Conservation (phyloP, 2,797 vertebrate genomes). For the Artibeus jamaicensis region DNA sequence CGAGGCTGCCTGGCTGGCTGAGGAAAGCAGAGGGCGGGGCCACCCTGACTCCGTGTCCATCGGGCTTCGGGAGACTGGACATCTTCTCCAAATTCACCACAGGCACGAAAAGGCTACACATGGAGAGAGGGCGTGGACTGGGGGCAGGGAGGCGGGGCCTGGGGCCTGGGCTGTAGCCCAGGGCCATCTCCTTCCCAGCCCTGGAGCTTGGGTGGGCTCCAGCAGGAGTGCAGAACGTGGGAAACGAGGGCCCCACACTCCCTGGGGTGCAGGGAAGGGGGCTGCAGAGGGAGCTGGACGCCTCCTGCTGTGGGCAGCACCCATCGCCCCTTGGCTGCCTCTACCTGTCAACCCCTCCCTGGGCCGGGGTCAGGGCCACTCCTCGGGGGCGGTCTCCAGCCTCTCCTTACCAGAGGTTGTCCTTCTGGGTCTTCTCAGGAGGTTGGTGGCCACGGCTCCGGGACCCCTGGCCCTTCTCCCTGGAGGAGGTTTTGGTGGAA, state of each 20-base stretch:
- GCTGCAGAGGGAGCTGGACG: not conserved
- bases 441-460: slow-evolving; percentile 82
- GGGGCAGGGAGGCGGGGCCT: not conserved
- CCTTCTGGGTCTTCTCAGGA: slow-evolving; percentile 90
- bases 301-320: not conserved
- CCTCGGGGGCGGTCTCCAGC: not conserved
- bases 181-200: slow-evolving; percentile 48
- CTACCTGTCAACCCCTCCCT: not conserved
- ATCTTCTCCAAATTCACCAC: slow-evolving; percentile 90
- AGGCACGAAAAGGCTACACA: slow-evolving; percentile 88
- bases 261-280: not conserved
- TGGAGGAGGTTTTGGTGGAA: slow-evolving; percentile 79
- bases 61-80: slow-evolving; percentile 87
- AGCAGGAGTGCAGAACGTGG: not conserved
- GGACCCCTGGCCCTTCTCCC: slow-evolving; percentile 83
- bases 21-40: slow-evolving; percentile 78
- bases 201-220: slow-evolving; percentile 21
- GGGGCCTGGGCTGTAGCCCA: slow-evolving; percentile 47
- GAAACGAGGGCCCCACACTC: slow-evolving; percentile 1
- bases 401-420: slow-evolving; percentile 89
- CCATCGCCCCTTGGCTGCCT: not conserved
- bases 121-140: slow-evolving; percentile 59
- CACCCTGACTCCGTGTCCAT: slow-evolving; percentile 88
- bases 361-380: not conserved
- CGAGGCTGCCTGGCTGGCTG: slow-evolving; percentile 70